Evolutionary conservation across 2,888 invertebrate genomes (phyloP).

Genomic region (Chymomyza fuscimana): DNA sequence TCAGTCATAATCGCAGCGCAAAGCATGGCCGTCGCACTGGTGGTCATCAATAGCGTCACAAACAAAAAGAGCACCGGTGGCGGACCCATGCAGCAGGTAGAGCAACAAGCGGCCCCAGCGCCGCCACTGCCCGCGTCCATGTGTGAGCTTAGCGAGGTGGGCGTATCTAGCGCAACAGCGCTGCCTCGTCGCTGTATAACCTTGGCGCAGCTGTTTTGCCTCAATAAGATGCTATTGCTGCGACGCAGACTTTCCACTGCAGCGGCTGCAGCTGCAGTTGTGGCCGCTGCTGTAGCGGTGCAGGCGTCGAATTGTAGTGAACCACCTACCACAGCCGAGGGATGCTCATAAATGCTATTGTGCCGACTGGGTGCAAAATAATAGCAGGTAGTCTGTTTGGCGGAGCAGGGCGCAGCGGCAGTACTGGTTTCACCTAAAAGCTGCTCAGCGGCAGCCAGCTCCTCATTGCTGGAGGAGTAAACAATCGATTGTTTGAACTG

Average conservation of each 20-base stretch:
- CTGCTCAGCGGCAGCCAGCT: conserved; percentile 53
- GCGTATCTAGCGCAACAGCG: conserved; percentile 60
- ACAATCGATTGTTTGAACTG: conserved; percentile 77
- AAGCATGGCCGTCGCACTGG: conserved; percentile 89
- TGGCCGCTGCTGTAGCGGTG: conserved; percentile 54
- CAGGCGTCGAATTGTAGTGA: conserved; percentile 72
- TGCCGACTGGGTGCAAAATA: conserved; percentile 76
- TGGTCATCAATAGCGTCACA: conserved; percentile 84
- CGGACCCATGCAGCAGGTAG: conserved; percentile 77
- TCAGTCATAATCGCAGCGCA: conserved; percentile 93
- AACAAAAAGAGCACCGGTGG: conserved; percentile 79
- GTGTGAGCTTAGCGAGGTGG: conserved; percentile 74
- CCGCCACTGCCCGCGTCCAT: conserved; percentile 74
- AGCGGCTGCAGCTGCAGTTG: conserved; percentile 76
- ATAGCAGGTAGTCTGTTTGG: conserved; percentile 75
- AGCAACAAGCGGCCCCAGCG: conserved; percentile 70
- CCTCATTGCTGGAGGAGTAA: conserved; percentile 77
- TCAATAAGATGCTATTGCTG: conserved; percentile 76
- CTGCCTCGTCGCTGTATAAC: conserved; percentile 73
- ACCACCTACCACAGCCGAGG: conserved; percentile 76
- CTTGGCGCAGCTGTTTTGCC: conserved; percentile 78
- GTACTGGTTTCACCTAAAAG: conserved; percentile 19
- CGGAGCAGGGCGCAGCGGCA: conserved; percentile 2
- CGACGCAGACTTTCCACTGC: conserved; percentile 75
- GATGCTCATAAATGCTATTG: conserved; percentile 78